phyloP scores from a whole-genome alignment of 2,113 vertebrate species.

The Hemiprocne comata region DNA sequence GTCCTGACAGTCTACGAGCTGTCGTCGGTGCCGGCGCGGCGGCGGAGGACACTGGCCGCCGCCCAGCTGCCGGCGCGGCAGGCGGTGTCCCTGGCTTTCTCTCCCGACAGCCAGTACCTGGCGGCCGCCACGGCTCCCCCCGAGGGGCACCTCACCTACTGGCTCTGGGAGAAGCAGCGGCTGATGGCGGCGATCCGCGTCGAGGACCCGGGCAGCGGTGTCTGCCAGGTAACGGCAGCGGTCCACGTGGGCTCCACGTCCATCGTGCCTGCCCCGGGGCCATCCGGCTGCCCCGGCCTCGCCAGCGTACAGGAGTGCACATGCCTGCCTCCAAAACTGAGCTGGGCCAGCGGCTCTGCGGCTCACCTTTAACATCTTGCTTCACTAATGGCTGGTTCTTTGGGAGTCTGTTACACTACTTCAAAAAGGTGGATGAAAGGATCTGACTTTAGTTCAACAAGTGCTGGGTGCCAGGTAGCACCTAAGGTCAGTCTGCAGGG shows the following conservation, averaged over 20 bases:
- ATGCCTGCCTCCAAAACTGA: rapidly evolving
- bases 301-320: too few relatives aligned
- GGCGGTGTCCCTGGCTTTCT: constrained; percentile 88
- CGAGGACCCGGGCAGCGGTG: constrained; percentile 56
- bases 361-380: rapidly evolving
- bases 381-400: neutral
- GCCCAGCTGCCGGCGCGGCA: constrained; percentile 73
- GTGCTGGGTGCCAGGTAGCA: neutral
- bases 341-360: rapidly evolving
- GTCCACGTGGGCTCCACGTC: neutral
- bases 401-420: neutral
- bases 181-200: constrained; percentile 80
- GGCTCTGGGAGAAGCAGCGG: constrained; percentile 93
- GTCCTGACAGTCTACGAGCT: constrained; percentile 87
- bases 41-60: constrained; percentile 78
- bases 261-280: neutral
- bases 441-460: neutral
- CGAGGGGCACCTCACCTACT: constrained; percentile 82
- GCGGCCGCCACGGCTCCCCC: constrained; percentile 83
- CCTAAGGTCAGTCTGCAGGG: rapidly evolving
- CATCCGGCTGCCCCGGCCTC: neutral
- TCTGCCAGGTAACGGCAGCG: constrained; percentile 81
- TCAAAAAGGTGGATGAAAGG: neutral
- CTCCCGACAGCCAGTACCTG: constrained; percentile 88
- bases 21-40: constrained; percentile 78